Base-by-base conservation (phyloP, 2,888 invertebrate genomes). In the Argyresthia goedartella region DNA sequence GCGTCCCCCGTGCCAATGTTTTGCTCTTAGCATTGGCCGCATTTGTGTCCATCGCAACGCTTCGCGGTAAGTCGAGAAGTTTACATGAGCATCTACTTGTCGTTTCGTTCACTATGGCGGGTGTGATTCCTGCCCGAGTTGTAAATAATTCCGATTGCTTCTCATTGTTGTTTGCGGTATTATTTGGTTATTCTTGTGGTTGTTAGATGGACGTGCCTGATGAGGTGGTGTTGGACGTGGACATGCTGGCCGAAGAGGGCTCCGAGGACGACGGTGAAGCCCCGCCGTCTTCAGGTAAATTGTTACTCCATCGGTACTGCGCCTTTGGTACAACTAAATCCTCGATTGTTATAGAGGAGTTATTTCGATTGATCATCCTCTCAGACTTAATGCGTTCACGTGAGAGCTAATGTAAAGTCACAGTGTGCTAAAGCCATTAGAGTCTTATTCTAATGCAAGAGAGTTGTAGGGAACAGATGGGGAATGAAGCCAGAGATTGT, bases 211-310 rank as follows among this genome's bases (percentile, higher is more conserved):
- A 86, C 76, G 78, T 79, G 63, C 71, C 75, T 59, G 88, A 88
- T 64, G 88, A 87, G 60, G 79, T 71, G 62, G 80, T 82, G 58
- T 72, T 88, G 73, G 91, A 93, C 73, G 91, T 92, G 87, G 93
- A 93, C 77, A 88, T 92, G 65, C 89, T 92, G 65, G 91, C 91
- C 63, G 91, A 91, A 59, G 93, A 93, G 69, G 91, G 90, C 58
- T 92, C 92, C 44, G 93, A 93, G 67, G 90, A 92, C 55, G 93
- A 92, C 63, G 92, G 92, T 62, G 92, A 92, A 72, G 93, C 80
- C 58, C 86, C 81, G 64, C 85, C 79, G 65, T 84, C 86, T 60
- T 81, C 86, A 71, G 87, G 87, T 86, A 90, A 61, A 90, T 88
- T 56, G 25, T 25, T 25, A 25, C 25, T 25, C 25, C 25, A 6